Evolutionary conservation across 1,140 invertebrate species (phyloP).

Genomic region (Cylas formicarius): DNA sequence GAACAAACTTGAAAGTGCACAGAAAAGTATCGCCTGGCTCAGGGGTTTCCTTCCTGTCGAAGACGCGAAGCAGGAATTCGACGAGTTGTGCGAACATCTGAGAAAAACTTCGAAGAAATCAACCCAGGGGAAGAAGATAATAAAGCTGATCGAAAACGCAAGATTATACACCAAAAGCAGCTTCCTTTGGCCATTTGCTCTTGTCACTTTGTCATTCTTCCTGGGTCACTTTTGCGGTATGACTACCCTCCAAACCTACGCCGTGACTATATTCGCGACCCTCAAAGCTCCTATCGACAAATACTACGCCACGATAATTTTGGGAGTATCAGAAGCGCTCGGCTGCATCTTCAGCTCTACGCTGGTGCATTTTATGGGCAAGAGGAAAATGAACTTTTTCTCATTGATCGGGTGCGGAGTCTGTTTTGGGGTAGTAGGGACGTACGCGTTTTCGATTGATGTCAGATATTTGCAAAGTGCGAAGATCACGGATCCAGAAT

Average conservation of each 20-base stretch:
- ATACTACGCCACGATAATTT: conserved; percentile 62
- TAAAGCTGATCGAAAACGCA: conserved; percentile 29
- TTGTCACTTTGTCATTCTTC: conserved; percentile 60
- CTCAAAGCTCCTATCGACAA: conserved; percentile 66
- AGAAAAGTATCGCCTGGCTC: conserved; percentile 54
- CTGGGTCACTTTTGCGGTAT: conserved; percentile 64
- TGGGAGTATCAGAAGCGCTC: conserved; percentile 61
- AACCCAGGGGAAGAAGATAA: background rate
- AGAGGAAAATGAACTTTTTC: conserved; percentile 57
- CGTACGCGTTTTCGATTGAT: conserved; percentile 47
- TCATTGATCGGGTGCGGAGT: conserved; percentile 56
- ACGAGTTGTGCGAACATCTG: conserved; percentile 37
- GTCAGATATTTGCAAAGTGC: conserved; percentile 40
- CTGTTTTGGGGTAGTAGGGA: conserved; percentile 54
- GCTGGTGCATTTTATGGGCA: conserved; percentile 63
- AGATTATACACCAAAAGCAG: conserved; percentile 42
- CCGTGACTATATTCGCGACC: conserved; percentile 62
- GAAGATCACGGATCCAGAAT: conserved; percentile 49
- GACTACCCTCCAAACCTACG: conserved; percentile 62
- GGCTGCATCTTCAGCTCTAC: conserved; percentile 57
- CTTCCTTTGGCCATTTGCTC: conserved; percentile 57
- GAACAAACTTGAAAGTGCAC: conserved; percentile 51
- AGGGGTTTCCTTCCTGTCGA: conserved; percentile 54
- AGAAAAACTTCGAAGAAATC: conserved; percentile 5
- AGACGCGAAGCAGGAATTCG: conserved; percentile 51